Conservation (phyloP, 2,113 vertebrate species). For the Zonotrichia leucophrys region DNA sequence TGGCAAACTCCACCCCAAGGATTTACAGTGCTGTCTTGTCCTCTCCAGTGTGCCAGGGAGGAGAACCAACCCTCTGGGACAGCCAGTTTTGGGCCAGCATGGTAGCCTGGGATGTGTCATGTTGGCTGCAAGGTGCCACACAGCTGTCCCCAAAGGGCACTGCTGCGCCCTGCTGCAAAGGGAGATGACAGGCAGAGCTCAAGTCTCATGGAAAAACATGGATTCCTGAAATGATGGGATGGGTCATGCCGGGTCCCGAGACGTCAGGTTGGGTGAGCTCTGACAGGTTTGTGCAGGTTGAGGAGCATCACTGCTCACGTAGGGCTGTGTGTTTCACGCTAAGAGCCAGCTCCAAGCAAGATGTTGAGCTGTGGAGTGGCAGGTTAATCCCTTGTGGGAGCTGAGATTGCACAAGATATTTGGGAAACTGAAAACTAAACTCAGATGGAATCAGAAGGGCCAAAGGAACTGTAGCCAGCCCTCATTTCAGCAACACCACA, state of each 20-base stretch:
- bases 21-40: background rate
- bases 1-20: background rate
- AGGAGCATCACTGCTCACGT: background rate
- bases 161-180: background rate
- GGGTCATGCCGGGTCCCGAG: background rate
- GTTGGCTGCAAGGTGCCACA: accelerated
- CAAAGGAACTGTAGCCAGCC: background rate
- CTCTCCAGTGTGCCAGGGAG: background rate
- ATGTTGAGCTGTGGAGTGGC: accelerated
- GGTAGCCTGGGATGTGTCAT: background rate
- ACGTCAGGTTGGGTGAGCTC: accelerated
- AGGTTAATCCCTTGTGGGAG: background rate
- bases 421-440: background rate
- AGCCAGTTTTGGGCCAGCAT: background rate
- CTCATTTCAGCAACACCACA: background rate
- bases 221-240: background rate
- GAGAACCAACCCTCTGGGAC: accelerated
- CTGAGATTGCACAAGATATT: background rate
- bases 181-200: background rate
- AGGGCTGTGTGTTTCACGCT: background rate
- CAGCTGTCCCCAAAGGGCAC: background rate
- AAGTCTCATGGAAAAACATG: accelerated
- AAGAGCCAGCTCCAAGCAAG: background rate
- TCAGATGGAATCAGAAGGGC: background rate
- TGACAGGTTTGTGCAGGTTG: background rate